These are phyloP conservation scores for Morpho achilles DNA, from an alignment of 2,888 invertebrate species.

Conservation along the genomic window DNA sequence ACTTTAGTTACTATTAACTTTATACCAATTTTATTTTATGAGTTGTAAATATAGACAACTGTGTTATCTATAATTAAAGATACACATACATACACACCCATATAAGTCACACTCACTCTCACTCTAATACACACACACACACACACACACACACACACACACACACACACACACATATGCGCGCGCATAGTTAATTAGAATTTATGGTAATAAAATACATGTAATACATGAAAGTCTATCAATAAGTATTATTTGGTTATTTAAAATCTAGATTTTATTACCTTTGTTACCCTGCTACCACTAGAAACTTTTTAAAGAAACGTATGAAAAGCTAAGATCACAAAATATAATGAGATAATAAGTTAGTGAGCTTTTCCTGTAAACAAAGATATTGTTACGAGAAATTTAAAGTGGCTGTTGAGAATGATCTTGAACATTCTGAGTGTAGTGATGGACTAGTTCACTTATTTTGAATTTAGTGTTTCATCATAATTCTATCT, in stretches of 20 bases:
- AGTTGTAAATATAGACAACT: neutral
- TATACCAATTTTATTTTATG: too few relatives aligned
- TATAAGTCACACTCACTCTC: too few relatives aligned
- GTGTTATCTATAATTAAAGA: too few relatives aligned
- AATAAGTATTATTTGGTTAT: too few relatives aligned
- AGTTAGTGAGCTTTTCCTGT: constrained; percentile 46
- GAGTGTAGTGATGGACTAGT: constrained; percentile 1
- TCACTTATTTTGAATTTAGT: neutral
- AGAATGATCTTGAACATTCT: constrained; percentile 26
- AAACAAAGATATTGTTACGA: constrained; percentile 68
- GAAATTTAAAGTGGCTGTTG: constrained; percentile 47
- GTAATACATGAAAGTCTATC: too few relatives aligned
- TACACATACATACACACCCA: neutral
- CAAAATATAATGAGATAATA: constrained; percentile 43
- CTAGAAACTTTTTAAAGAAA: constrained; percentile 47
- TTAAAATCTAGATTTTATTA: too few relatives aligned
- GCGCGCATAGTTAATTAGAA: too few relatives aligned
- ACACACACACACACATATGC: too few relatives aligned
- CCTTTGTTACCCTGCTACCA: neutral
- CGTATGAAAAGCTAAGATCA: constrained; percentile 42
- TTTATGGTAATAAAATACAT: too few relatives aligned
- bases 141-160: neutral
- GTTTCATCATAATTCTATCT: too few relatives aligned
- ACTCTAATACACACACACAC: too few relatives aligned
- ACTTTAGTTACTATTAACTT: too few relatives aligned